A percentile compares a stretch with the other conserved stretches of the same genome.
Evolutionary conservation across 2,113 vertebrate genomes (phyloP).

Genomic region (Strix aluco): DNA sequence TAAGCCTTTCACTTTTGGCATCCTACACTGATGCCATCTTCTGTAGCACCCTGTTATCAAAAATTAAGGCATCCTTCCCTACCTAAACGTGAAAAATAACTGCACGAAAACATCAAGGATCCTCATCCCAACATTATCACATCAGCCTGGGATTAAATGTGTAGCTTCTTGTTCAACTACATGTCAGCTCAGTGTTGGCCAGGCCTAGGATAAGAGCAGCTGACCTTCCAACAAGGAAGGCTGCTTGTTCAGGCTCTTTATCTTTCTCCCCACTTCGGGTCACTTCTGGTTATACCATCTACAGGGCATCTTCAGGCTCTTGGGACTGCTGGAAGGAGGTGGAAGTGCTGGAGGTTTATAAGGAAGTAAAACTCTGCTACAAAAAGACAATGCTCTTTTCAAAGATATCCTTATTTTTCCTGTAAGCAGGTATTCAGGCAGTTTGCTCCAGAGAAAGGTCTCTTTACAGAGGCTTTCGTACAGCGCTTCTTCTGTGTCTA

Average conservation of each 20-base stretch:
- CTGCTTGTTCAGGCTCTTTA: neutral
- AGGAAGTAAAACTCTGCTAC: neutral
- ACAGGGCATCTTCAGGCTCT: neutral
- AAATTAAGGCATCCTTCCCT: neutral
- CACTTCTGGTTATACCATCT: neutral
- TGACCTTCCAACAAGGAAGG: neutral
- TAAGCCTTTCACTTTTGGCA: slow-evolving; percentile 16
- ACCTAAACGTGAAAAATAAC: neutral
- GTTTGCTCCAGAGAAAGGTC: neutral
- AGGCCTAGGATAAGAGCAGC: neutral
- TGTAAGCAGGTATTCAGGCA: neutral
- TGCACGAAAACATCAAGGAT: neutral
- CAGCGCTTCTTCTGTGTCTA: neutral
- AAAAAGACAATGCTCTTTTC: neutral
- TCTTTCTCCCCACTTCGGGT: neutral
- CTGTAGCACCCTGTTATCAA: neutral
- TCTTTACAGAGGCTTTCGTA: neutral
- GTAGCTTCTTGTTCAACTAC: neutral
- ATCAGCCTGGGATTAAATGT: neutral
- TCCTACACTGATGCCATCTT: neutral
- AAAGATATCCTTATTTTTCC: neutral
- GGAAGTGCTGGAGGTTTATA: slow-evolving; percentile 3
- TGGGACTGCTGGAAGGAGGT: slow-evolving; percentile 8
- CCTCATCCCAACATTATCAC: neutral
- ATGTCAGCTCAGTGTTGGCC: neutral